These are phyloP conservation scores for Cylloceria caligata DNA, from an alignment of 2,888 invertebrate species.

Conservation along the genomic window DNA sequence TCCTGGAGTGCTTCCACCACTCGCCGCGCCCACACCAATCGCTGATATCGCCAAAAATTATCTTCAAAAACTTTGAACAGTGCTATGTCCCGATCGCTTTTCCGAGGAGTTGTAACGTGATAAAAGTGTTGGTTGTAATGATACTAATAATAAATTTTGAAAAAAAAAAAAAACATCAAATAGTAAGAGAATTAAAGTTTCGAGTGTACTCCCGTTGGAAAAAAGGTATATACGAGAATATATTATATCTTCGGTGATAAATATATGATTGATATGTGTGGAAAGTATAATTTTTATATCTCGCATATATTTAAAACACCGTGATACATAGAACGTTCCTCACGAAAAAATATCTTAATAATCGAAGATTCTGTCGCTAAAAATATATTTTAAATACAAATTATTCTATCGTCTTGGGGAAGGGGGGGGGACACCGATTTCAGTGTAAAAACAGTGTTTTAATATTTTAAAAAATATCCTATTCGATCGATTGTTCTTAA, in stretches of 20 bases:
- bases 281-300: conserved; percentile 13
- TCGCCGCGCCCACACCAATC: conserved; percentile 61
- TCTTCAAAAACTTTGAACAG: conserved; percentile 52
- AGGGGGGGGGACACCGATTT: no score
- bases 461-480: no score
- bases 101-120: conserved; percentile 35
- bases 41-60: conserved; percentile 65
- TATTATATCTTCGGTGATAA: conserved; percentile 1
- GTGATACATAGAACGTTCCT: neutral
- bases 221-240: conserved; percentile 30
- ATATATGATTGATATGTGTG: neutral
- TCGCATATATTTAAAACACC: neutral
- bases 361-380: neutral
- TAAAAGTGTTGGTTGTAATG: conserved; percentile 40
- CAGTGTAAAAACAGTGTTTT: no score
- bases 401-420: no score
- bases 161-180: conserved; percentile 1
- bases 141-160: conserved; percentile 12
- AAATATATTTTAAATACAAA: no score
- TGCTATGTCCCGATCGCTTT: neutral
- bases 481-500: no score
- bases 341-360: neutral
- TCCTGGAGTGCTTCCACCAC: conserved; percentile 74
- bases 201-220: conserved; percentile 10
- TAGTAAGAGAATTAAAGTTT: conserved; percentile 22